phyloP scores from a whole-genome alignment of 2,888 invertebrate genomes.

The Agonopterix arenella region DNA sequence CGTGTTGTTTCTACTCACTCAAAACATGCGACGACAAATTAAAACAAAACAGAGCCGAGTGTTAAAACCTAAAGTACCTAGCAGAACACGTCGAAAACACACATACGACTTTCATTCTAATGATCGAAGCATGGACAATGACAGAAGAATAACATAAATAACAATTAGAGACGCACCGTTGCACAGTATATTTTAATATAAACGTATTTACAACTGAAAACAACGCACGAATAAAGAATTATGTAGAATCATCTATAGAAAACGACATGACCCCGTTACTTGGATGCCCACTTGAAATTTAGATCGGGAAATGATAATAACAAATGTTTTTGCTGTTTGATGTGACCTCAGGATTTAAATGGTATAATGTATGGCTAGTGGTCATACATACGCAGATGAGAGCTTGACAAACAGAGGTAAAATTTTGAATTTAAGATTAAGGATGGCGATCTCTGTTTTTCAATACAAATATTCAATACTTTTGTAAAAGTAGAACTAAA shows the following conservation, averaged over 20 bases:
- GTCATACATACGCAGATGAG: conserved; percentile 64
- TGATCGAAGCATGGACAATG: too few relatives aligned
- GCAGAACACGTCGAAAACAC: too few relatives aligned
- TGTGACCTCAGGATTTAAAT: conserved; percentile 57
- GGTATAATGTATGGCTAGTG: conserved; percentile 41
- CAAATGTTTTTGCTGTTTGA: conserved; percentile 60
- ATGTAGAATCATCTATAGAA: conserved; percentile 55
- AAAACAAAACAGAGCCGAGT: background rate
- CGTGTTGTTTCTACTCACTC: conserved; percentile 34
- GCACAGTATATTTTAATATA: conserved; percentile 20
- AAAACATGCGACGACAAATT: background rate
- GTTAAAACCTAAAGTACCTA: background rate
- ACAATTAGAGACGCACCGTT: conserved; percentile 30
- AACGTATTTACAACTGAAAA: conserved; percentile 26
- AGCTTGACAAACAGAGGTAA: conserved; percentile 46
- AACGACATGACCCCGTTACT: conserved; percentile 69
- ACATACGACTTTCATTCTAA: too few relatives aligned
- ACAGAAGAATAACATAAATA: conserved; percentile 34
- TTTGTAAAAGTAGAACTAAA: conserved; percentile 1
- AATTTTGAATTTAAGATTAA: conserved; percentile 58
- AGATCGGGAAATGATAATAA: conserved; percentile 63
- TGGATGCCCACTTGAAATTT: conserved; percentile 62
- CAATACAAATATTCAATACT: conserved; percentile 40
- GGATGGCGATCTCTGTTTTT: conserved; percentile 50
- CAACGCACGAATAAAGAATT: conserved; percentile 40